These are phyloP conservation scores for Eulithis testata DNA, from an alignment of 2,888 invertebrate genomes.

Conservation along the genomic window DNA sequence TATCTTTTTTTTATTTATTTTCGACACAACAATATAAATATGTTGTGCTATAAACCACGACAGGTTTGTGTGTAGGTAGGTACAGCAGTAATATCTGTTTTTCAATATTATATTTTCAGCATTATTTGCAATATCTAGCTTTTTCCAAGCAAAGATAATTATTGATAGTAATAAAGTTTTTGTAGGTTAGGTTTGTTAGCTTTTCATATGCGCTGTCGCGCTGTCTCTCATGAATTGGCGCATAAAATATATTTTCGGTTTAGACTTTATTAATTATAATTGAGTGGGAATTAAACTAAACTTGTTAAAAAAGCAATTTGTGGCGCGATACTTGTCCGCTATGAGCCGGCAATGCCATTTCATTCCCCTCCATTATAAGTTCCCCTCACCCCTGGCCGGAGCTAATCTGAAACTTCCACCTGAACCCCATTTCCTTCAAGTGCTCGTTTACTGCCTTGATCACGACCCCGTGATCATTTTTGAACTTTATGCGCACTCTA, in stretches of 20 bases:
- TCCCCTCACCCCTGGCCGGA: constrained; percentile 40
- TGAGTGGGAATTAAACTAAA: constrained; percentile 49
- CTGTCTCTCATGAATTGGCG: neutral
- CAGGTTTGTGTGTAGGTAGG: too few species aligned
- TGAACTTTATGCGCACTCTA: constrained; percentile 50
- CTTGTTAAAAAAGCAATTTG: constrained; percentile 60
- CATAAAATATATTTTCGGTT: constrained; percentile 24
- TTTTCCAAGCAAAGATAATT: too few species aligned
- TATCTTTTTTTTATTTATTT: too few species aligned
- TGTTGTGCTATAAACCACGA: too few species aligned
- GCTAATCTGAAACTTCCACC: constrained; percentile 52
- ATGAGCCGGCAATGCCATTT: constrained; percentile 53
- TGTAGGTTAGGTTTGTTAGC: too few species aligned
- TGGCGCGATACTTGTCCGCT: constrained; percentile 48
- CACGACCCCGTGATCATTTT: constrained; percentile 57
- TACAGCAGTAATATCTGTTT: too few species aligned
- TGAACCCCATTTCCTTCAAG: constrained; percentile 63
- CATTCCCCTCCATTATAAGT: constrained; percentile 51
- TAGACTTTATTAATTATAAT: constrained; percentile 46
- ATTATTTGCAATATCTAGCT: too few species aligned
- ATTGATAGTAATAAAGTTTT: too few species aligned
- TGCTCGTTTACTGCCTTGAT: constrained; percentile 59
- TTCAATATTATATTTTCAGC: too few species aligned
- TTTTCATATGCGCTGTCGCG: too few species aligned
- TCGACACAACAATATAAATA: too few species aligned